Conservation (phyloP, 2,888 invertebrate genomes). For the Dynastes grantii region DNA sequence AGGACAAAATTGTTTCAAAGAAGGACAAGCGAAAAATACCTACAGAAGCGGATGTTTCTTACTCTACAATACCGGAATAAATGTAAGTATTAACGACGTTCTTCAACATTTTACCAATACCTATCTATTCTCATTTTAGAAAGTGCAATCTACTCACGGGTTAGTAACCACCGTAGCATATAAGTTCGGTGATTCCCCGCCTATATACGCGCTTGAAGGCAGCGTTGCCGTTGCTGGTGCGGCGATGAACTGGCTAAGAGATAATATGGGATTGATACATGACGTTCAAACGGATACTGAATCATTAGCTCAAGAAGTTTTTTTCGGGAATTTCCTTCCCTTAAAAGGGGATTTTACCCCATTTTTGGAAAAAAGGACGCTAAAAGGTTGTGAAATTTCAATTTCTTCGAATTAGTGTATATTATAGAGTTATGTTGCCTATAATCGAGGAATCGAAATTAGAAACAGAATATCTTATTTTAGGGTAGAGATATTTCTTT, state of each 20-base stretch:
- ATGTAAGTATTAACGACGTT: slow-evolving; percentile 68
- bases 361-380: too few species aligned
- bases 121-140: slow-evolving; percentile 68
- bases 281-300: slow-evolving; percentile 81
- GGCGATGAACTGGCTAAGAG: slow-evolving; percentile 93
- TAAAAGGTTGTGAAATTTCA: slow-evolving; percentile 79
- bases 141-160: slow-evolving; percentile 91
- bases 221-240: slow-evolving; percentile 95
- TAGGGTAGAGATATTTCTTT: too few species aligned
- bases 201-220: slow-evolving; percentile 97
- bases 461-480: too few species aligned
- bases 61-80: slow-evolving; percentile 93
- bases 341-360: too few species aligned
- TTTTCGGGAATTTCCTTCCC: too few species aligned
- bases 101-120: too few species aligned
- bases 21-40: slow-evolving; percentile 95
- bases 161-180: slow-evolving; percentile 97
- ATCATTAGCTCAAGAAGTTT: slow-evolving; percentile 75
- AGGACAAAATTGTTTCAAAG: slow-evolving; percentile 90
- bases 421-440: too few species aligned
- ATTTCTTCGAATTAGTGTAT: slow-evolving; percentile 47
- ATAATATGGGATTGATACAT: slow-evolving; percentile 90
- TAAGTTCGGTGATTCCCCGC: slow-evolving; percentile 88
- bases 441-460: too few species aligned
- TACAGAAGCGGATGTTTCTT: slow-evolving; percentile 94